Percentiles rank a stretch among this genome's conserved stretches.
phyloP scores from a whole-genome alignment of 2,113 vertebrate species.

The Rhadina sibilatrix region DNA sequence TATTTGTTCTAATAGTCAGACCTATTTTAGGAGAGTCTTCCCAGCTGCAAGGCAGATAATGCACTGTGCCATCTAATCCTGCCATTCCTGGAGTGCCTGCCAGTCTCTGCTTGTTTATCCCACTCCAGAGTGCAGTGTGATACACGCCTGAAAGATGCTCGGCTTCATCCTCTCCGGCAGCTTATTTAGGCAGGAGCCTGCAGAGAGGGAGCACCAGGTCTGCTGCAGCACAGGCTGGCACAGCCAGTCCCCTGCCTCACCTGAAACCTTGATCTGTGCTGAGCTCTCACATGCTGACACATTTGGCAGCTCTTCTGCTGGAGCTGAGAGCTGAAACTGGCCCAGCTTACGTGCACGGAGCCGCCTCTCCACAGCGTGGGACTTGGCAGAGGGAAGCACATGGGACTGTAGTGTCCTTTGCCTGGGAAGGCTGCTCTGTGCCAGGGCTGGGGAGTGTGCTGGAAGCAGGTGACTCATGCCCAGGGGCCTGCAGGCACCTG shows the following conservation, averaged over 20 bases:
- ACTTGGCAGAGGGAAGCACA: slow-evolving; percentile 32
- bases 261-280: slow-evolving; percentile 26
- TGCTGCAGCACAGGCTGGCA: not conserved
- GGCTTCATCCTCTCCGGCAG: not conserved
- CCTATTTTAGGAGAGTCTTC: slow-evolving; percentile 36
- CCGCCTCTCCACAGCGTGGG: slow-evolving; percentile 10
- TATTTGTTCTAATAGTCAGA: not conserved
- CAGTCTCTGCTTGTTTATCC: slow-evolving; percentile 5
- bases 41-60: slow-evolving; percentile 27
- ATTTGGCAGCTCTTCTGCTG: slow-evolving; percentile 20
- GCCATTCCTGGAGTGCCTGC: slow-evolving; percentile 31
- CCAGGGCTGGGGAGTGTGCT: slow-evolving; percentile 13
- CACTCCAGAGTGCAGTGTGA: not conserved
- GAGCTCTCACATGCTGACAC: not conserved
- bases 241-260: slow-evolving; percentile 12
- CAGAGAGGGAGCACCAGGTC: not conserved
- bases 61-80: not conserved
- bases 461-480: slow-evolving; percentile 42
- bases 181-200: not conserved
- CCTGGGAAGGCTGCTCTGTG: slow-evolving; percentile 6
- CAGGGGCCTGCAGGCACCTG: slow-evolving; percentile 2
- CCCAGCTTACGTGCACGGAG: not conserved
- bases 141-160: not conserved
- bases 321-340: not conserved
- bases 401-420: not conserved